These are phyloP conservation scores for Quadroppia sp. DNA, from an alignment of 2,888 invertebrate species.

Conservation along the genomic window DNA sequence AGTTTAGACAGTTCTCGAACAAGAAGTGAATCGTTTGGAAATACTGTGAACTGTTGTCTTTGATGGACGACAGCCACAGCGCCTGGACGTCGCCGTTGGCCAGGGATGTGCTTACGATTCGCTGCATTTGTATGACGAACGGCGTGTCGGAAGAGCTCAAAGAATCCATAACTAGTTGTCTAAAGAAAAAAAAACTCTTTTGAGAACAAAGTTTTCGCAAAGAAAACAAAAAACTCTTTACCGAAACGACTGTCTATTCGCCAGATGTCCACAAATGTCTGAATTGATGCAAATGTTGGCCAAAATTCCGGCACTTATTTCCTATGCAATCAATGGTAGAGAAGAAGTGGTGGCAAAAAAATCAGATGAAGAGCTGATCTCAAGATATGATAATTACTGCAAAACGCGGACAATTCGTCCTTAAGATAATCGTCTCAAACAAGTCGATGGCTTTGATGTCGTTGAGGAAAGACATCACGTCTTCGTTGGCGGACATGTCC, in stretches of 20 bases:
- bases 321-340: neutral
- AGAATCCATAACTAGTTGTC: neutral
- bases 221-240: neutral
- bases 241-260: neutral
- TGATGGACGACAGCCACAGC: neutral
- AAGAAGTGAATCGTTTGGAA: neutral
- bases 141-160: neutral
- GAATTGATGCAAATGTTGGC: slow-evolving; percentile 2
- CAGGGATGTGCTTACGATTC: neutral
- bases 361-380: too few relatives aligned
- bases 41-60: neutral
- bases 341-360: too few relatives aligned
- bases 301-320: slow-evolving; percentile 3
- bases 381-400: slow-evolving; percentile 10
- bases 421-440: neutral
- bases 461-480: neutral
- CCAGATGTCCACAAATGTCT: neutral
- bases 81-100: neutral
- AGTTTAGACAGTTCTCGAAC: slow-evolving; percentile 9
- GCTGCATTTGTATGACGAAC: neutral
- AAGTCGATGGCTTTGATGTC: neutral
- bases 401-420: neutral
- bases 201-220: too few relatives aligned
- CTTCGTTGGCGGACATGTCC: slow-evolving; percentile 12
- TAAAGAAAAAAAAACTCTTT: too few relatives aligned